Evolutionary conservation across 1,140 invertebrate species (phyloP), one percentile per base, ranked within the genome.

Genomic region (Bombus cullumanus): DNA sequence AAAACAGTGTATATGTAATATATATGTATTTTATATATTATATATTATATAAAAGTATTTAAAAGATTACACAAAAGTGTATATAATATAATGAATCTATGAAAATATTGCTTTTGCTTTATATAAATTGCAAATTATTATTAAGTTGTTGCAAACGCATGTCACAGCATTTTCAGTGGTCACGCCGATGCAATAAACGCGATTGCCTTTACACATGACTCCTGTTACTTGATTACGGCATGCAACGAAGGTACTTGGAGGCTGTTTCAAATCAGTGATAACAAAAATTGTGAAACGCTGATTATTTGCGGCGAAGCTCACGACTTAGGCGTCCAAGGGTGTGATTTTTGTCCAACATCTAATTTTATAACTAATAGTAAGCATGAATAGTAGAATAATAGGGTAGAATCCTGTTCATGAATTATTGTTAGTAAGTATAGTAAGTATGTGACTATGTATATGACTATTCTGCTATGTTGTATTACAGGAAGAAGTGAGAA

Each of bases 241-340:
- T 97, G 96, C 62, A 96, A 95, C 83, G 96, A 96, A 90, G 97
- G 97, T 39, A 96, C 97, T 79, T 95, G 97, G 81, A 94, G 96
- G 69, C 62, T 94, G 0, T 94, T 93, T 57, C 92, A 94, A 37
- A 83, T 84, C 6, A n/a, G 71, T 1, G 74, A 92, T 4, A 69
- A 86, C 1, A 81, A 90, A 31, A 77, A 47, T 18, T 75, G 53
- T 31, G 47, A 34, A 5, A 71, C 53, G 84, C 94, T 84, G 87
- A 94, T 93, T 15, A 73, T 90, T 31, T 94, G 93, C 88, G 95
- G 96, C 34, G 96, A 96, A 88, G 97, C 96, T 68, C 97, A 98
- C 91, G 97, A 98, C 93, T 94, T 97, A 22, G 97, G 97, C 13
- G 96, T 97, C 4, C 95, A 96, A 47, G 96, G 96, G 71, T 96